Evolutionary conservation across 2,797 vertebrate species (phyloP).

Genomic region (Sebastes flavidus): DNA sequence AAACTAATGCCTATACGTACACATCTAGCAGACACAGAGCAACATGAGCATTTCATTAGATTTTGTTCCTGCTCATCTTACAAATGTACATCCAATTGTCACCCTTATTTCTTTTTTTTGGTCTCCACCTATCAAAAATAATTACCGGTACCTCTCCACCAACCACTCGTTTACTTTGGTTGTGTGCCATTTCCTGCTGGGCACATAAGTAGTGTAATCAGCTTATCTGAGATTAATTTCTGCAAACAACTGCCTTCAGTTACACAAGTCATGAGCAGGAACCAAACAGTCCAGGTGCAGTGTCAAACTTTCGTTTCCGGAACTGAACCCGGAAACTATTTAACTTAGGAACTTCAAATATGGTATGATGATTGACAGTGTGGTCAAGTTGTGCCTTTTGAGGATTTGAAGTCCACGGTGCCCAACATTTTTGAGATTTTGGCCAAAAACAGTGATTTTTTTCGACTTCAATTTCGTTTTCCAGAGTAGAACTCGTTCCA

Average conservation of each 20-base stretch:
- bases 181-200: background rate
- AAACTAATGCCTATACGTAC: fast-evolving
- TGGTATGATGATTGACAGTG: no score
- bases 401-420: no score
- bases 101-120: background rate
- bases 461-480: no score
- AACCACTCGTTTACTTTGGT: background rate
- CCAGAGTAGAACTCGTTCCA: fast-evolving
- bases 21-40: no score
- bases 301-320: no score
- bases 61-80: no score
- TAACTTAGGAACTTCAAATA: no score
- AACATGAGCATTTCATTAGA: no score
- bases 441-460: no score
- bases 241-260: background rate
- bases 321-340: no score
- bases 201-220: background rate
- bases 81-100: background rate
- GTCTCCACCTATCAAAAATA: background rate
- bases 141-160: background rate
- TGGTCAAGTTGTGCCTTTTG: no score
- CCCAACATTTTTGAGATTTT: no score
- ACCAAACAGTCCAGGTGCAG: background rate
- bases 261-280: background rate
- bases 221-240: constrained; percentile 3